phyloP scores from a whole-genome alignment of 1,140 invertebrate genomes.

The Hyposmocoma kahamanoa region DNA sequence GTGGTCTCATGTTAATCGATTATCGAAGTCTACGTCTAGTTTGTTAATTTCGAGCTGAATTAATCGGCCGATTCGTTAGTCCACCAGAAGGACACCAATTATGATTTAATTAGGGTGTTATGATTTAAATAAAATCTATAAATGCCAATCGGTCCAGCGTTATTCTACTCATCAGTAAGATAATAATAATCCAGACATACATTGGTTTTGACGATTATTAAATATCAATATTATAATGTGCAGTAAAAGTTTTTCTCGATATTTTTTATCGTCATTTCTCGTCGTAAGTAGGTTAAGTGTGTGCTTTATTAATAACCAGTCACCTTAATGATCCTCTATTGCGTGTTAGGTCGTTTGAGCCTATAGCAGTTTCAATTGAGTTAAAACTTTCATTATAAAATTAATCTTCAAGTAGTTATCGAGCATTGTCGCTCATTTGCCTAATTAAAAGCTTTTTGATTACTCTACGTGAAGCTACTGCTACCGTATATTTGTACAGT shows the following conservation, averaged over 20 bases:
- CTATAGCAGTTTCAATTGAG: neutral
- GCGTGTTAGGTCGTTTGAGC: conserved; percentile 12
- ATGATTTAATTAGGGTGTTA: conserved; percentile 22
- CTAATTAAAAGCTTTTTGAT: no score
- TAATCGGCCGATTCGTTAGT: conserved; percentile 59
- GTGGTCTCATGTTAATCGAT: conserved; percentile 69
- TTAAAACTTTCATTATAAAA: neutral
- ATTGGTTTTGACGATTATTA: conserved; percentile 38
- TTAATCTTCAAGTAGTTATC: no score
- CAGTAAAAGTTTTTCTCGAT: conserved; percentile 7
- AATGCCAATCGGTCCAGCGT: conserved; percentile 53
- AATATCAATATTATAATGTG: conserved; percentile 9
- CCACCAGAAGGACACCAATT: conserved; percentile 61
- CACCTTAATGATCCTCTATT: conserved; percentile 33
- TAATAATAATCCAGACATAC: conserved; percentile 44
- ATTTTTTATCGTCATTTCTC: neutral
- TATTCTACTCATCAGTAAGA: conserved; percentile 39
- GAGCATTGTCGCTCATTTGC: no score
- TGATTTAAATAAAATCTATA: conserved; percentile 20
- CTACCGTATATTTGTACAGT: no score
- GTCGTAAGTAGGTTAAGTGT: neutral
- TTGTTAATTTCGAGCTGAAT: conserved; percentile 63
- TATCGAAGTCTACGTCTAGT: conserved; percentile 57
- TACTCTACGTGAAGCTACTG: no score
- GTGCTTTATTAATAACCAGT: conserved; percentile 27